These are phyloP conservation scores for Meriones psammophilus DNA, from an alignment of 2,797 vertebrate genomes.

Conservation along the genomic window DNA sequence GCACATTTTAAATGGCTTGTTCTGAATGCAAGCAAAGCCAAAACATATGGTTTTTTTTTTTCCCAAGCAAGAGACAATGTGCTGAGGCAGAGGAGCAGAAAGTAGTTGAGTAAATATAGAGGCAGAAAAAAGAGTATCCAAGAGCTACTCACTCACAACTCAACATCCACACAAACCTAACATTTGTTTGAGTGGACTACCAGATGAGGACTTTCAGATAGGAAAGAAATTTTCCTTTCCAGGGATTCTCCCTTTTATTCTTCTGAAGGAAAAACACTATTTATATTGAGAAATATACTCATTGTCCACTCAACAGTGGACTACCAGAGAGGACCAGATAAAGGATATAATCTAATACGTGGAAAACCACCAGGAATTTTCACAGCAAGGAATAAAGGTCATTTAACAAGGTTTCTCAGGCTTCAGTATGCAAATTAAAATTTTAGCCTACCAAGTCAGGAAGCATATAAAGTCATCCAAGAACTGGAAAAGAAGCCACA, in stretches of 20 bases:
- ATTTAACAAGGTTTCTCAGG: conserved; percentile 13
- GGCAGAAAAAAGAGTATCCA: background rate
- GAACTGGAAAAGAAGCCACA: background rate
- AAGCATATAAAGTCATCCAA: background rate
- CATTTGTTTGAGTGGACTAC: background rate
- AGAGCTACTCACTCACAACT: background rate
- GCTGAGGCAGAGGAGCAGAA: background rate
- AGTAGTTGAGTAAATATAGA: background rate
- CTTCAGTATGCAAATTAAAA: background rate
- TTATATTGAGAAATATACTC: background rate
- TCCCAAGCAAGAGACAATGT: background rate
- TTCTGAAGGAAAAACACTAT: background rate
- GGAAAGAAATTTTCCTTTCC: background rate
- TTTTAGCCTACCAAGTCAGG: background rate
- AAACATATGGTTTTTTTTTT: background rate
- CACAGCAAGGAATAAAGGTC: background rate
- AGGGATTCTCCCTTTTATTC: background rate
- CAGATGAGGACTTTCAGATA: background rate
- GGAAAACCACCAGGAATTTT: background rate
- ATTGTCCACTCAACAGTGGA: background rate
- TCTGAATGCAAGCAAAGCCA: background rate
- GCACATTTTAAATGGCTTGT: background rate
- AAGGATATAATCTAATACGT: too few relatives aligned
- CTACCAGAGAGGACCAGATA: conserved; percentile 22
- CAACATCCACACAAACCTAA: fast-evolving